phyloP scores from a whole-genome alignment of 1,140 invertebrate genomes.

The Drosophila trapezifrons region DNA sequence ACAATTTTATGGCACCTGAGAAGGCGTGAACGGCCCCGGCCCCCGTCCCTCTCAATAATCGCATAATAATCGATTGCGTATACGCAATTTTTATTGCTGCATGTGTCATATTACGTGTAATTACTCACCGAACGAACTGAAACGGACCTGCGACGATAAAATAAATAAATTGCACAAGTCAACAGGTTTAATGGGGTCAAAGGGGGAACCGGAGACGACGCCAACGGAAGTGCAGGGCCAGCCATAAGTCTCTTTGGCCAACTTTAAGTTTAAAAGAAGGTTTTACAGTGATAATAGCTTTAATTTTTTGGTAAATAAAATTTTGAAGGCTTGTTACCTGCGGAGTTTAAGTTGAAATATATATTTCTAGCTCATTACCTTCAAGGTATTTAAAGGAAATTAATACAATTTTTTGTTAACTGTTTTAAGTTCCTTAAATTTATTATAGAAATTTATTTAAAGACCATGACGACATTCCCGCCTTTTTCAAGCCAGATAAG shows the following conservation, averaged over 20 bases:
- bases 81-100: slow-evolving; percentile 51
- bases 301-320: not conserved
- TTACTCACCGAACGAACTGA: not conserved
- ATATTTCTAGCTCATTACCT: no score
- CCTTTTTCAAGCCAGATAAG: no score
- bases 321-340: no score
- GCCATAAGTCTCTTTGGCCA: no score
- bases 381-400: no score
- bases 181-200: slow-evolving; percentile 19
- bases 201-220: no score
- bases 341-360: no score
- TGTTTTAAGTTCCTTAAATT: slow-evolving; percentile 3
- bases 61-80: slow-evolving; percentile 29
- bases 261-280: not conserved
- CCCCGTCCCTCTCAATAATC: slow-evolving; percentile 11
- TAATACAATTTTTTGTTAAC: not conserved
- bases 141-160: not conserved
- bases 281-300: no score
- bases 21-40: slow-evolving; percentile 13
- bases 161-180: slow-evolving; percentile 16
- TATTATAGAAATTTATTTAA: slow-evolving; percentile 37
- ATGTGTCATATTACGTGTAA: slow-evolving; percentile 23
- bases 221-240: no score
- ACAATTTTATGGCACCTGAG: slow-evolving; percentile 33
- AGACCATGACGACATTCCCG: slow-evolving; percentile 7